phyloP scores from a whole-genome alignment of 2,888 invertebrate genomes.

The Abscondita cerata region DNA sequence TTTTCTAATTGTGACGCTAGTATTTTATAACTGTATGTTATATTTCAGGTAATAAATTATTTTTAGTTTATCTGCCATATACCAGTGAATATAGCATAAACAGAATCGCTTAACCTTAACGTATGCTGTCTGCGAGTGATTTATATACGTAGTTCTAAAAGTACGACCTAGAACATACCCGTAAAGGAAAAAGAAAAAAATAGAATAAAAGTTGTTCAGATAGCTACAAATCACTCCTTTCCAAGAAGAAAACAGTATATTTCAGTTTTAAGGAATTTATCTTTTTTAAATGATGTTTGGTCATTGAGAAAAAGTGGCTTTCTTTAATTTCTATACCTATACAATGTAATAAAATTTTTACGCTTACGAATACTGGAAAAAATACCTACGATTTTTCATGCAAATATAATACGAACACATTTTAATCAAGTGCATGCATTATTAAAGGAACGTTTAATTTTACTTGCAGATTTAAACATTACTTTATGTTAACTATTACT shows the following conservation, averaged over 20 bases:
- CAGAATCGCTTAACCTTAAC: constrained; percentile 53
- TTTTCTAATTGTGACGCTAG: constrained; percentile 7
- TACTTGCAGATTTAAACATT: no score
- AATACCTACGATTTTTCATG: no score
- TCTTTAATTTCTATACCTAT: no score
- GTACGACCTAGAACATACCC: constrained; percentile 43
- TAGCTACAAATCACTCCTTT: constrained; percentile 56
- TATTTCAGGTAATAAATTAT: constrained; percentile 30
- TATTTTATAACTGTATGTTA: constrained; percentile 14
- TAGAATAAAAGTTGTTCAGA: constrained; percentile 59
- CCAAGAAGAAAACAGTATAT: constrained; percentile 26
- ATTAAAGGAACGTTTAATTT: no score
- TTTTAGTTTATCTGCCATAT: constrained; percentile 33
- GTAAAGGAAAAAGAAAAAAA: constrained; percentile 58
- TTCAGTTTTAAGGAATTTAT: constrained; percentile 13
- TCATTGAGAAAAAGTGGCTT: neutral
- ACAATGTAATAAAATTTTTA: no score
- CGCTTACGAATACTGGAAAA: no score
- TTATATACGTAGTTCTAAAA: constrained; percentile 49
- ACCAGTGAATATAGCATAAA: constrained; percentile 38
- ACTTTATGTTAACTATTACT: no score
- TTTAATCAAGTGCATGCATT: no score
- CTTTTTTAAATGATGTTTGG: constrained; percentile 1
- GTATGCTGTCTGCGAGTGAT: constrained; percentile 57
- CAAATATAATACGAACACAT: no score